Base-by-base conservation (phyloP, 2,797 vertebrate genomes). In the Oreochromis grahami region DNA sequence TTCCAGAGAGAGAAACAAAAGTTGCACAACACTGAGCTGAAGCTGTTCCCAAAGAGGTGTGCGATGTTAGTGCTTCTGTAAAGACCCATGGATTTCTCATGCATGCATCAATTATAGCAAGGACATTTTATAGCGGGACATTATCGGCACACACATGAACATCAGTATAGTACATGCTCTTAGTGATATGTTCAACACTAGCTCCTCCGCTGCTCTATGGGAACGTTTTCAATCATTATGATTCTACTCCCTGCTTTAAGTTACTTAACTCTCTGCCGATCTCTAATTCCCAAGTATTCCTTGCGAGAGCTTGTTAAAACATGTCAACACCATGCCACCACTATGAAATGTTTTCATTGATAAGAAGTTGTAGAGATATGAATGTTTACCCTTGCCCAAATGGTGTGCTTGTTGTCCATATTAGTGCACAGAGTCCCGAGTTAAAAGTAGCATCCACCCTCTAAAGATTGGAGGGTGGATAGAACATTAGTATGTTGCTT, bases 1-100 rank as follows among this genome's bases (percentile, higher is more conserved):
- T 87, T 93, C 77, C 79, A 91, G 83, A 93, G 78, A 83, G 81
- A 93, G 86, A 86, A 76, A 83, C 41, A 43, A 70, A 92, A 83
- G 50, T 81, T 84, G 78, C 77, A 91, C 88, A 78, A 94, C 88
- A 93, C 80, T 84, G 87, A 93, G 87, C 87, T 87, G 88, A 93
- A 92, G 91, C 88, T 85, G 91, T 91, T 94, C 51, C 81, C 78
- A 85, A 83, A 87, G 86, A 79, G 48, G 48, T 60, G 32, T 83
- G 87, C 34, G 3, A 36, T 34, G 51, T 70, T 76, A 50, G 41
- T 41, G 63, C 55, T 63, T 65, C 38, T 82, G 53, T 29, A 80
- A 53, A 92, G 85, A 88, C 84, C 72, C 70, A 76, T 15, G 56
- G 43, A 86, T 88, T 87, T 56, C 80, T 90, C 88, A 90, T 90